Conservation (phyloP, 2,113 vertebrate genomes). For the Hiodon tergisus region DNA sequence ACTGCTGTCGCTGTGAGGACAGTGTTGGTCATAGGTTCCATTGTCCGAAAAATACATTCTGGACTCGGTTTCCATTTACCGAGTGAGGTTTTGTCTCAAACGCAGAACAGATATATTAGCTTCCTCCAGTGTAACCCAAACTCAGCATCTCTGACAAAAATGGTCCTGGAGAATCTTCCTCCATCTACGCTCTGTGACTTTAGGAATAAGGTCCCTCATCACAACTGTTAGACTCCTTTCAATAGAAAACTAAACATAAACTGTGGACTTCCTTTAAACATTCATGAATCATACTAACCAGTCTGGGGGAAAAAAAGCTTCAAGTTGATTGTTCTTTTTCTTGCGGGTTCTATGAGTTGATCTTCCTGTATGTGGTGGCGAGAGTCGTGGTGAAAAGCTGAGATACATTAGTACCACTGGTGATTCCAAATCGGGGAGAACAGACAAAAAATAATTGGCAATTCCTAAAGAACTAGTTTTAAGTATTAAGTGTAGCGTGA, state of each 20-base stretch:
- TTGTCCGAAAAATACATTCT: conserved; percentile 9
- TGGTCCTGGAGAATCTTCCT: neutral
- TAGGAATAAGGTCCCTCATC: neutral
- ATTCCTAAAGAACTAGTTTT: too few relatives aligned
- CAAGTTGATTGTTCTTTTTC: too few relatives aligned
- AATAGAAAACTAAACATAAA: neutral
- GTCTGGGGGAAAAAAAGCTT: too few relatives aligned
- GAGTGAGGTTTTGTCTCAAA: conserved; percentile 8
- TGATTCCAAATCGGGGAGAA: too few relatives aligned
- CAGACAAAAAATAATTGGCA: too few relatives aligned
- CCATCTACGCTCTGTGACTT: neutral
- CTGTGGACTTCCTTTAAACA: too few relatives aligned
- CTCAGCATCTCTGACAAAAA: neutral
- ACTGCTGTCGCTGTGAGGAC: conserved; percentile 15
- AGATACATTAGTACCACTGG: too few relatives aligned
- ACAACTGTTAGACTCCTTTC: neutral
- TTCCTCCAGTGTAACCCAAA: conserved; percentile 19
- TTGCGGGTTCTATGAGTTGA: too few relatives aligned
- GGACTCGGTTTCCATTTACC: conserved; percentile 1
- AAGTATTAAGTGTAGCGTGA: too few relatives aligned
- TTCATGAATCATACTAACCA: too few relatives aligned
- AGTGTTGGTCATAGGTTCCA: conserved; percentile 3
- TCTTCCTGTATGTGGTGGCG: too few relatives aligned
- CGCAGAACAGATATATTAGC: conserved; percentile 7
- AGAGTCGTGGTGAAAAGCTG: too few relatives aligned